A percentile compares a stretch with the other conserved stretches of the same genome.
phyloP scores from a whole-genome alignment of 2,888 invertebrate genomes.

The Pyrgus malvae region DNA sequence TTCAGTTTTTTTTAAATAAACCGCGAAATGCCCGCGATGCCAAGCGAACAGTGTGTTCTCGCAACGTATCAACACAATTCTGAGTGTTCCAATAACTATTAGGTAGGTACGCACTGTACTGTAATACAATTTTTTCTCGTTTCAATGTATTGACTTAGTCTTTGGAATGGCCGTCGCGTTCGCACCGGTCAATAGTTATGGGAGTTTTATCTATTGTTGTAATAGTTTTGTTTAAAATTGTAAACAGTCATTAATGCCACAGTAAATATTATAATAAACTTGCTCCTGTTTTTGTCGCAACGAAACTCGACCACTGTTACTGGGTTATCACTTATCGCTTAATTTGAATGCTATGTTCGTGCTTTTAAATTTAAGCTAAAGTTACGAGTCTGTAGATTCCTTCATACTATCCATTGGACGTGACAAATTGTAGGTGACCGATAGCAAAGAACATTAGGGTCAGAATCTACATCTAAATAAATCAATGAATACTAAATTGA shows the following conservation, averaged over 20 bases:
- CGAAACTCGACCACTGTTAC: not conserved
- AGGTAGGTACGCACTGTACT: not conserved
- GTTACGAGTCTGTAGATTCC: not conserved
- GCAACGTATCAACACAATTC: slow-evolving; percentile 33
- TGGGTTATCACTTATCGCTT: not conserved
- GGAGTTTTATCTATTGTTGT: slow-evolving; percentile 37
- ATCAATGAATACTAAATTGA: slow-evolving; percentile 17
- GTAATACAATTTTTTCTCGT: slow-evolving; percentile 7
- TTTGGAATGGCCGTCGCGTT: not conserved
- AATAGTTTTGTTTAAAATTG: slow-evolving; percentile 33
- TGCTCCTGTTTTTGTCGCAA: not conserved
- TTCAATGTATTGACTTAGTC: slow-evolving; percentile 4
- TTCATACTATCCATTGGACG: not conserved
- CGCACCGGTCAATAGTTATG: slow-evolving; percentile 31
- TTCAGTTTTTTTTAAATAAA: slow-evolving; percentile 17
- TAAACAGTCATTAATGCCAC: slow-evolving; percentile 10
- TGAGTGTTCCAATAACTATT: not conserved
- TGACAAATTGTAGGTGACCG: not conserved
- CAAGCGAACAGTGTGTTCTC: slow-evolving; percentile 39
- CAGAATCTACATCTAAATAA: slow-evolving; percentile 6
- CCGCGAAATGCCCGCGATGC: slow-evolving; percentile 19
- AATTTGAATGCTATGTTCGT: not conserved
- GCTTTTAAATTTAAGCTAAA: not conserved
- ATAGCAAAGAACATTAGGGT: slow-evolving; percentile 9
- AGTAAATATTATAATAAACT: not conserved